Evolutionary conservation across 2,888 invertebrate genomes (phyloP).

Genomic region (Automeris io): DNA sequence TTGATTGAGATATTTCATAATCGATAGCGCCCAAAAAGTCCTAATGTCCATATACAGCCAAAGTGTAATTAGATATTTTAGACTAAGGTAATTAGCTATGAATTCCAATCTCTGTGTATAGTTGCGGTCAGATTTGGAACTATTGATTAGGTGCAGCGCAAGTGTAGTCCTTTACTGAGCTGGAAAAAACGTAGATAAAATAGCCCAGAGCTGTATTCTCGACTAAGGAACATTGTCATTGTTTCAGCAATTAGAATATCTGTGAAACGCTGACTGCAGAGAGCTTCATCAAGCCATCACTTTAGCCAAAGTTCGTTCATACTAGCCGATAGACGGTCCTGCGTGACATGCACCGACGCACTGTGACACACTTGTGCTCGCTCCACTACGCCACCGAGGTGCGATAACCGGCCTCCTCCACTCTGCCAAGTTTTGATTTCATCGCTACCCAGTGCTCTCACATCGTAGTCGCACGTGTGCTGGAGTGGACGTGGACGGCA

Average conservation of each 20-base stretch:
- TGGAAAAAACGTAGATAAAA: too few species aligned
- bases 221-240: conserved; percentile 8
- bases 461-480: conserved; percentile 56
- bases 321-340: conserved; percentile 21
- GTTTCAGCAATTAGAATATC: conserved; percentile 20
- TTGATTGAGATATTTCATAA: too few species aligned
- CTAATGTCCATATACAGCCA: too few species aligned
- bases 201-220: too few species aligned
- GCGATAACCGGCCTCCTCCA: conserved; percentile 58
- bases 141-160: too few species aligned
- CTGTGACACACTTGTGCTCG: conserved; percentile 44
- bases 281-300: neutral
- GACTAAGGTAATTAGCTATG: too few species aligned
- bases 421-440: conserved; percentile 62
- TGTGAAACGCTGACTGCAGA: conserved; percentile 14
- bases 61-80: too few species aligned
- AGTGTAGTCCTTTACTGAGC: too few species aligned
- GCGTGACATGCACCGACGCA: conserved; percentile 44
- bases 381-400: conserved; percentile 36
- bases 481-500: conserved; percentile 37
- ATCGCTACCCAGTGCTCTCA: conserved; percentile 49
- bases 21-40: too few species aligned
- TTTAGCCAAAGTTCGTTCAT: conserved; percentile 23
- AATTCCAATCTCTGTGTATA: too few species aligned
- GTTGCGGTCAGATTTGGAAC: too few species aligned